phyloP scores from a whole-genome alignment of 2,797 vertebrate genomes.

The Gallinago solitaria region DNA sequence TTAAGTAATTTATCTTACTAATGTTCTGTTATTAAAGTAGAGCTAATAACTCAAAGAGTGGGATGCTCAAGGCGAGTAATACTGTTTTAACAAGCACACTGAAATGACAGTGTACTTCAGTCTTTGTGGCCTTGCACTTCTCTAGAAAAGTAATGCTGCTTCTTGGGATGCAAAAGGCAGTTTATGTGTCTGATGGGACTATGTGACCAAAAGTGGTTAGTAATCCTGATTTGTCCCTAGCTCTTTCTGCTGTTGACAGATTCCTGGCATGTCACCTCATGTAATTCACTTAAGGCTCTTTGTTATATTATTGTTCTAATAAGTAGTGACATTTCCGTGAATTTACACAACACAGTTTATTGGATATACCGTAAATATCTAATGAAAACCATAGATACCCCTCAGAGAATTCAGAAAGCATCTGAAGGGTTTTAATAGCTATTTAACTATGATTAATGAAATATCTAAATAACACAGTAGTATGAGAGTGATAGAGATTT shows the following conservation, averaged over 20 bases:
- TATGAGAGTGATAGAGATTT: neutral
- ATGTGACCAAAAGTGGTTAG: neutral
- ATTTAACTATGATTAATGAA: constrained; percentile 21
- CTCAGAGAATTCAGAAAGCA: constrained; percentile 10
- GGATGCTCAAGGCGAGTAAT: neutral
- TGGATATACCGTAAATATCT: neutral
- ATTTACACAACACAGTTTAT: constrained; percentile 13
- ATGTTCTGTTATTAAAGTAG: neutral
- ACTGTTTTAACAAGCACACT: neutral
- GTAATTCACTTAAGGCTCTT: neutral
- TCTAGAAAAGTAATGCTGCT: neutral
- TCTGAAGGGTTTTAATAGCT: neutral
- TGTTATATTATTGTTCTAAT: neutral
- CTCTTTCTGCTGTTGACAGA: neutral
- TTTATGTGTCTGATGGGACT: neutral
- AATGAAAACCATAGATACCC: neutral
- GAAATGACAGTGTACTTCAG: neutral
- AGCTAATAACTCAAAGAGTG: neutral
- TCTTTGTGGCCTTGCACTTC: neutral
- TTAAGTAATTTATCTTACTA: neutral
- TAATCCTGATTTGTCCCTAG: neutral
- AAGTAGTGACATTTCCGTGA: constrained; percentile 45
- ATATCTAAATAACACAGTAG: neutral
- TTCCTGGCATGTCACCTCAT: neutral
- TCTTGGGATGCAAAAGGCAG: neutral